A percentile compares a stretch with the other conserved stretches of the same genome.
These are phyloP conservation scores for Tenodera sinensis DNA, from an alignment of 2,888 invertebrate species.

Conservation along the genomic window DNA sequence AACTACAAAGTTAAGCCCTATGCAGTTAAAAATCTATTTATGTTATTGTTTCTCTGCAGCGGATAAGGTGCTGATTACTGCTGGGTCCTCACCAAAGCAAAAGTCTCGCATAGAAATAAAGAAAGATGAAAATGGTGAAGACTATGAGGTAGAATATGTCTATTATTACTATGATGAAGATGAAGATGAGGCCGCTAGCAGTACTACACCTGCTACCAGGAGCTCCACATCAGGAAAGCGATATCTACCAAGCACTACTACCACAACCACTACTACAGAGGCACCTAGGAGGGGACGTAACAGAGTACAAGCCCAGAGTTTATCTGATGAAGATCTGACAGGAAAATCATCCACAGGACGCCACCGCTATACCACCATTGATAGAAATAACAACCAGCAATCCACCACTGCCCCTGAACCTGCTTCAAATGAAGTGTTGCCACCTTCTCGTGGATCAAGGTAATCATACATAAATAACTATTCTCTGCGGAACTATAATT, in stretches of 20 bases:
- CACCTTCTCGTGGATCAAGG: conserved; percentile 17
- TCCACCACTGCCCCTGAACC: conserved; percentile 51
- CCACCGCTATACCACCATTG: conserved; percentile 55
- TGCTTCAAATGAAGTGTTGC: conserved; percentile 64
- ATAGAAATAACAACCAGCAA: conserved; percentile 46
- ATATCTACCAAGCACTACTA: conserved; percentile 4
- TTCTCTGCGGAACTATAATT: no score
- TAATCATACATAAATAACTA: neutral
- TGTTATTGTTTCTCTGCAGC: neutral
- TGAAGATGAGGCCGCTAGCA: conserved; percentile 45
- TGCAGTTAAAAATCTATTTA: no score
- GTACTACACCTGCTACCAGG: conserved; percentile 39
- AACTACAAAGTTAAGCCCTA: no score
- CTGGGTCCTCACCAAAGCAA: conserved; percentile 37
- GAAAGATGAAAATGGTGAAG: conserved; percentile 84
- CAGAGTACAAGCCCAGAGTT: conserved; percentile 17
- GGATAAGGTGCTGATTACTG: conserved; percentile 36
- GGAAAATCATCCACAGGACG: conserved; percentile 11
- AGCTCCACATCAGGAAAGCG: conserved; percentile 11
- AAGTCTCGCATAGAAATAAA: conserved; percentile 77
- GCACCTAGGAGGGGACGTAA: conserved; percentile 18
- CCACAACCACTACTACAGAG: conserved; percentile 23
- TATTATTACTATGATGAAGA: conserved; percentile 88
- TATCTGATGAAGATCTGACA: conserved; percentile 15
- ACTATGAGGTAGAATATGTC: conserved; percentile 88